Percentiles rank a stretch among this genome's conserved stretches.
Conservation (phyloP, 53 echinoderm and acorn worm species). For the Arbacia lixula region DNA sequence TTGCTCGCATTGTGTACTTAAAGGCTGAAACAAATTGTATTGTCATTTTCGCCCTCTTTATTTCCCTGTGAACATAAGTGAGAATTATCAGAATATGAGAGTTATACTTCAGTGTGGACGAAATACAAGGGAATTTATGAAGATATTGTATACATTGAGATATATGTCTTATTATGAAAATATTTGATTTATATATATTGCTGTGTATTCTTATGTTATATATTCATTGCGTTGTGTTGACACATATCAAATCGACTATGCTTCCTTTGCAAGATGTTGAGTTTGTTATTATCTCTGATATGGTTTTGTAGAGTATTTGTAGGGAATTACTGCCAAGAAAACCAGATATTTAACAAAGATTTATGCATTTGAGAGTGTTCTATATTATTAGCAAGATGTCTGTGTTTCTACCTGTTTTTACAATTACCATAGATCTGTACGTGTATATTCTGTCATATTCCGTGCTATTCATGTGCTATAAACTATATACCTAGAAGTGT, state of each 20-base stretch:
- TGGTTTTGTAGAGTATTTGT: slow-evolving; percentile 34
- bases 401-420: slow-evolving; percentile 52
- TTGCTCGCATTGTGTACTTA: too few species aligned
- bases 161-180: slow-evolving; percentile 43
- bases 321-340: slow-evolving; percentile 42
- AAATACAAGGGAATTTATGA: too few species aligned
- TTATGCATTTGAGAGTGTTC: slow-evolving; percentile 53
- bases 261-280: slow-evolving; percentile 50
- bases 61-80: too few species aligned
- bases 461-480: background rate
- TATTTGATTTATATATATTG: slow-evolving; percentile 57
- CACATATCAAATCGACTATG: slow-evolving; percentile 49
- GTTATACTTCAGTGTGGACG: too few species aligned
- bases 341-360: slow-evolving; percentile 54
- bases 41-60: too few species aligned
- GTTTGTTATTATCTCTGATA: slow-evolving; percentile 27
- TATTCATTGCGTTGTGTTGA: slow-evolving; percentile 30
- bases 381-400: slow-evolving; percentile 40
- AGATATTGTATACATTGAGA: slow-evolving; percentile 33
- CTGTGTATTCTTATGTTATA: slow-evolving; percentile 51
- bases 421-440: slow-evolving; percentile 4
- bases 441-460: slow-evolving; percentile 36
- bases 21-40: too few species aligned
- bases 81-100: too few species aligned
- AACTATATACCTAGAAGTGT: too few species aligned